These are phyloP conservation scores for Bos indicus DNA, from an alignment of 2,113 vertebrate genomes.

Conservation along the genomic window DNA sequence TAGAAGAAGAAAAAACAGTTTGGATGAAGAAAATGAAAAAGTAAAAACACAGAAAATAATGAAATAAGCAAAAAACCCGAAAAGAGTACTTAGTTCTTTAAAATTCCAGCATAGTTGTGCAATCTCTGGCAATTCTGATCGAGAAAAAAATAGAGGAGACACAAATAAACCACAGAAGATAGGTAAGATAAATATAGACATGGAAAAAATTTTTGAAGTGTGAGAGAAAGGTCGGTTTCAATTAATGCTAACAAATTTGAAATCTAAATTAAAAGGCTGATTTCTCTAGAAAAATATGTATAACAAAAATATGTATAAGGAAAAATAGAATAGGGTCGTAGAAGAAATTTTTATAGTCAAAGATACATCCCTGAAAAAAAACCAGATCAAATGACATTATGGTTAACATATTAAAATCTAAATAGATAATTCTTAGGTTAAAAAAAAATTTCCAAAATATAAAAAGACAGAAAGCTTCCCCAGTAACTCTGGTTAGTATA, in stretches of 20 bases:
- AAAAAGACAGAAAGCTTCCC: not conserved
- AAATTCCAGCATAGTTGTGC: not conserved
- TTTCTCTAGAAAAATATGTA: not conserved
- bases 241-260: conserved; percentile 2
- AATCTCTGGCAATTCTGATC: not conserved
- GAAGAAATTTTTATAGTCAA: not conserved
- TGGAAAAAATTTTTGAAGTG: not conserved
- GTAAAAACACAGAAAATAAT: not conserved
- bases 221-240: not conserved
- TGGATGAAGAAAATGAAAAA: not conserved
- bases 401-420: not conserved
- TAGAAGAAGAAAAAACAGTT: not conserved
- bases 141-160: not conserved
- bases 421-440: not conserved
- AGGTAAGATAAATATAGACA: not conserved
- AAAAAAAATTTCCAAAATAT: conserved; percentile 12
- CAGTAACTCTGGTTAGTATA: not conserved
- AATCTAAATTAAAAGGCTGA: conserved; percentile 20
- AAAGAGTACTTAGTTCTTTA: not conserved
- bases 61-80: not conserved
- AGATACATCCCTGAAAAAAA: not conserved
- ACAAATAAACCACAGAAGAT: not conserved
- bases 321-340: not conserved
- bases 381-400: not conserved
- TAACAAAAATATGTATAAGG: not conserved